Evolutionary conservation across 2,797 vertebrate species (phyloP).

Genomic region (Rhinoraja longicauda): DNA sequence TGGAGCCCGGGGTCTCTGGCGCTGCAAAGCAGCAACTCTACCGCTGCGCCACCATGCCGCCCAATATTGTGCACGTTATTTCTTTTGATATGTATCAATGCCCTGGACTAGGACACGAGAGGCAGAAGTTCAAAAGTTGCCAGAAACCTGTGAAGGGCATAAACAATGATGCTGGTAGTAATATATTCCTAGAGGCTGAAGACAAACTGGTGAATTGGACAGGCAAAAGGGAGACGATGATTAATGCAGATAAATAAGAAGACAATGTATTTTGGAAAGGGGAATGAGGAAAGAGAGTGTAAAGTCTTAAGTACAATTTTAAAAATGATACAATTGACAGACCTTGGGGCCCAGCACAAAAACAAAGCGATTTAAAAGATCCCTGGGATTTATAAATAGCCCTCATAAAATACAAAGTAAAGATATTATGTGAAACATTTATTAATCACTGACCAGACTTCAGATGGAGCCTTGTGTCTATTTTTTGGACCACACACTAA

Average conservation of each 20-base stretch:
- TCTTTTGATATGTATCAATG: background rate
- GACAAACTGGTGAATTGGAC: background rate
- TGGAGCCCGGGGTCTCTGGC: no score
- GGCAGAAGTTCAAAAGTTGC: background rate
- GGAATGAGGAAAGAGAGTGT: background rate
- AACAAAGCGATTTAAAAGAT: background rate
- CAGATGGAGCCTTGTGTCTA: no score
- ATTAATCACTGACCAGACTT: background rate
- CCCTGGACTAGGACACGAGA: background rate
- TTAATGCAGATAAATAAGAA: background rate
- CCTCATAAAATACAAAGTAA: background rate
- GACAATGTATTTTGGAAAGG: background rate
- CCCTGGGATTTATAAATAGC: background rate
- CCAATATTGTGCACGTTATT: no score
- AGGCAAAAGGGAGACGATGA: background rate
- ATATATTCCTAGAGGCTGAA: background rate
- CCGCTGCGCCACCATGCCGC: no score
- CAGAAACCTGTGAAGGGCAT: background rate
- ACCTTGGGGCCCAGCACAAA: background rate
- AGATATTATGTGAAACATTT: background rate
- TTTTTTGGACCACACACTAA: background rate
- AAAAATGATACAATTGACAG: background rate
- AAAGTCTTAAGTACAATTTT: background rate
- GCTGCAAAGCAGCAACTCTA: no score
- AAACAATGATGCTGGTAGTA: background rate